A percentile compares a stretch with the other conserved stretches of the same genome.
These are phyloP conservation scores for Tetrax tetrax DNA, from an alignment of 2,113 vertebrate species.

Conservation along the genomic window DNA sequence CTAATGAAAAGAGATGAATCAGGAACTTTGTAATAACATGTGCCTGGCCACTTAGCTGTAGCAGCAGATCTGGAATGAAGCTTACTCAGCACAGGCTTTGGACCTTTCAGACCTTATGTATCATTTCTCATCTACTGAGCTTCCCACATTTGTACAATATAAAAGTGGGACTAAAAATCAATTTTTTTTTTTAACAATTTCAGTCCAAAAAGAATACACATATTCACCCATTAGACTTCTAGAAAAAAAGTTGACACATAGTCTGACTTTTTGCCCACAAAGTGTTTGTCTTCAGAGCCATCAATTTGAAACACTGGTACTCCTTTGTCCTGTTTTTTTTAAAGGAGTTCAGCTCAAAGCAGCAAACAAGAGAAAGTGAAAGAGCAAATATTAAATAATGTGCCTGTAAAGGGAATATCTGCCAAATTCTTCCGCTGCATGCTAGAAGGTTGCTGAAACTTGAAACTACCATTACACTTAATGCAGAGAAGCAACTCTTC, in stretches of 20 bases:
- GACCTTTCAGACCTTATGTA: constrained; percentile 41
- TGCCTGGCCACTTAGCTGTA: constrained; percentile 7
- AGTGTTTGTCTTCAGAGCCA: not conserved
- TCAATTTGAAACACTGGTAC: constrained; percentile 25
- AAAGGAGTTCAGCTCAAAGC: constrained; percentile 33
- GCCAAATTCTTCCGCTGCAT: not conserved
- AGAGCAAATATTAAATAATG: constrained; percentile 44
- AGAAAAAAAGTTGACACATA: not conserved
- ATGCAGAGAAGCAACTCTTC: not conserved
- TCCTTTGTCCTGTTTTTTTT: not conserved
- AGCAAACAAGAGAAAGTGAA: constrained; percentile 35
- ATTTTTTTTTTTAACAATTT: not conserved
- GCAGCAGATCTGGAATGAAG: constrained; percentile 4
- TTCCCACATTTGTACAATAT: not conserved
- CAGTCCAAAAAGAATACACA: not conserved
- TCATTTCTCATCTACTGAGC: constrained; percentile 27
- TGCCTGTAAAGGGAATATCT: constrained; percentile 30
- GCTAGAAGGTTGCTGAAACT: constrained; percentile 35
- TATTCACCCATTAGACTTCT: not conserved
- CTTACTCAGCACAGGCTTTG: constrained; percentile 32
- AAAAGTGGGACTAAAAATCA: not conserved
- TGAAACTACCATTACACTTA: not conserved
- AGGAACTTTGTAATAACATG: constrained; percentile 34
- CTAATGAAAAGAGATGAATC: constrained; percentile 47
- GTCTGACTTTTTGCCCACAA: not conserved